Conservation (phyloP, 1,140 invertebrate genomes). For the Pachypeltis micranthus region DNA sequence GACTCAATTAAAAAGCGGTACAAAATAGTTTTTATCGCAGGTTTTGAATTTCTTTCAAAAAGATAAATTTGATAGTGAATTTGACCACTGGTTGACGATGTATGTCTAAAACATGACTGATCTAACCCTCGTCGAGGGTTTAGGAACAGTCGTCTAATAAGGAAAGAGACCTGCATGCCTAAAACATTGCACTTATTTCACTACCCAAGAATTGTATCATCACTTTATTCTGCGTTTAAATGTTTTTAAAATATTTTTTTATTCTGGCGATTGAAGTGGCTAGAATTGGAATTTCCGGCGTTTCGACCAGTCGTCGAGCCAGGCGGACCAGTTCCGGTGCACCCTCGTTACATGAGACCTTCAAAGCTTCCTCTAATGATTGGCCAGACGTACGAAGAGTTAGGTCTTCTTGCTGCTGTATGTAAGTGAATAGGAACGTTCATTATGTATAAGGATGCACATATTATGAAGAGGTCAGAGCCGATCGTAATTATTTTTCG, state of each 20-base stretch:
- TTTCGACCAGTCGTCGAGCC: slow-evolving; percentile 16
- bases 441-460: neutral
- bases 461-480: neutral
- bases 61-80: too few relatives aligned
- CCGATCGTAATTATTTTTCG: neutral
- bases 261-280: neutral
- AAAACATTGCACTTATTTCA: neutral
- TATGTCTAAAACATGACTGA: too few relatives aligned
- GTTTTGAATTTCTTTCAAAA: too few relatives aligned
- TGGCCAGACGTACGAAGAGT: slow-evolving; percentile 10
- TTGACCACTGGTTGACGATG: too few relatives aligned
- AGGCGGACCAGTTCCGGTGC: neutral
- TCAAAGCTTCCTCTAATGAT: slow-evolving; percentile 7
- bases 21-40: too few relatives aligned
- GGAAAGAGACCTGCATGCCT: neutral
- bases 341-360: slow-evolving; percentile 6
- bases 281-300: slow-evolving; percentile 6
- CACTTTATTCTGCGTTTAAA: too few relatives aligned
- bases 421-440: neutral
- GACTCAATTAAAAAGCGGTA: too few relatives aligned
- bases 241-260: neutral
- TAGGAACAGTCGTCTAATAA: neutral
- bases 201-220: neutral
- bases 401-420: slow-evolving; percentile 6
- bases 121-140: too few relatives aligned